phyloP scores from a whole-genome alignment of 2,797 vertebrate genomes.

The Ciconia nigra region DNA sequence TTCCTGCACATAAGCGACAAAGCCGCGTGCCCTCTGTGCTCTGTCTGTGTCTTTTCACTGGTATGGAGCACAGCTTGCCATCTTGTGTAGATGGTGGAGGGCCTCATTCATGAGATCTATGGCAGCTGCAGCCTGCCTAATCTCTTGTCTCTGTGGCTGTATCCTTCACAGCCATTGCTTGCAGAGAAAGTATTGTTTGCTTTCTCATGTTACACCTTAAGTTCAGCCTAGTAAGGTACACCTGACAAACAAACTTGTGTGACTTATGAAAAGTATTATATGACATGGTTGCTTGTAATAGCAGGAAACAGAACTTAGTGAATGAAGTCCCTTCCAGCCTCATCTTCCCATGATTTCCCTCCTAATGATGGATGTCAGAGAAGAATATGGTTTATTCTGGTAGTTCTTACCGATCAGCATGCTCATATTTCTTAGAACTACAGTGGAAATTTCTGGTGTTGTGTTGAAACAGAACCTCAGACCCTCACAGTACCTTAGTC shows the following conservation, averaged over 20 bases:
- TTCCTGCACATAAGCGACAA: neutral
- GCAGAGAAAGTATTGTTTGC: neutral
- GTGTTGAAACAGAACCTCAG: constrained; percentile 3
- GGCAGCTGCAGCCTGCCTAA: neutral
- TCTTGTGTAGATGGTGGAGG: neutral
- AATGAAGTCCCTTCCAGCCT: neutral
- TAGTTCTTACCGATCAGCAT: neutral
- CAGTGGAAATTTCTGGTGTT: neutral
- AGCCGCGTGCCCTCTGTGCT: neutral
- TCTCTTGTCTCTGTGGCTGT: neutral
- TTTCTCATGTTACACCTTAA: neutral
- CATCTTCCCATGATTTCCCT: neutral
- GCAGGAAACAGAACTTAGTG: neutral
- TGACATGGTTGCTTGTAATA: neutral
- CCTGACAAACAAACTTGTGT: neutral
- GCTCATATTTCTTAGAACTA: constrained; percentile 7
- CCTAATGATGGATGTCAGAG: neutral
- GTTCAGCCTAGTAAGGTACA: neutral
- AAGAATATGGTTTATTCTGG: neutral
- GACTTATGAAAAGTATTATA: neutral
- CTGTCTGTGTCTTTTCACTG: neutral
- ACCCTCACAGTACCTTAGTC: neutral
- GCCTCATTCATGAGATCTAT: neutral
- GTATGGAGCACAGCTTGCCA: neutral
- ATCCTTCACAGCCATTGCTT: neutral